Conservation (phyloP, 2,888 invertebrate genomes). For the Eumacrocentrus americanus region DNA sequence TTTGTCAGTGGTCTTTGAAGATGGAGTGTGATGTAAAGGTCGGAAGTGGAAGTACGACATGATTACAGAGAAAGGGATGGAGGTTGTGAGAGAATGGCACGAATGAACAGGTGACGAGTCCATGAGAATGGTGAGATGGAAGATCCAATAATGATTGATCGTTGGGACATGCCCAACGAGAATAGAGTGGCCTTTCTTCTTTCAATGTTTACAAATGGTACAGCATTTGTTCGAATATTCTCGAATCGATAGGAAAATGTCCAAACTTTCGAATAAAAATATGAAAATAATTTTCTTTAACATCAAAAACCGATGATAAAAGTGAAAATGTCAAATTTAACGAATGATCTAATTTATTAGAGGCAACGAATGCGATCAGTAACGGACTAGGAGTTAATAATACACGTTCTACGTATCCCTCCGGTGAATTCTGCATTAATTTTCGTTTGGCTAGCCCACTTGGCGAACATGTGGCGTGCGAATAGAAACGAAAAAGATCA, state of each 20-base stretch:
- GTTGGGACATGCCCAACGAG: constrained; percentile 27
- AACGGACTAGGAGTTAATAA: too few species aligned
- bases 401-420: too few species aligned
- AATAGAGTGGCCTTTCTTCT: constrained; percentile 21
- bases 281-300: too few species aligned
- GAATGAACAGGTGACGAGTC: constrained; percentile 16
- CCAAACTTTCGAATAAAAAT: too few species aligned
- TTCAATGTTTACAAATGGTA: constrained; percentile 28
- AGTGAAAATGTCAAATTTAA: too few species aligned
- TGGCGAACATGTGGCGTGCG: too few species aligned
- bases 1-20: constrained; percentile 33
- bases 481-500: too few species aligned
- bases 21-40: constrained; percentile 42
- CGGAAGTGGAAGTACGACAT: constrained; percentile 43
- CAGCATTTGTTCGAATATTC: constrained; percentile 35
- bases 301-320: too few species aligned
- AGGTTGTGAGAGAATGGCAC: constrained; percentile 24
- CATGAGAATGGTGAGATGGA: constrained; percentile 31
- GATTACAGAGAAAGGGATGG: constrained; percentile 42
- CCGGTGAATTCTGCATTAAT: too few species aligned
- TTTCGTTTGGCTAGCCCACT: too few species aligned
- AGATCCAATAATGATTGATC: constrained; percentile 55
- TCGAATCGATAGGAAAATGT: constrained; percentile 6
- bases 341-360: too few species aligned
- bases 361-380: too few species aligned